Evolutionary conservation across 30 jellyfish, hydroid and myxozoan species (phyloP).

Genomic region (Calvadosia cruxmelitensis): DNA sequence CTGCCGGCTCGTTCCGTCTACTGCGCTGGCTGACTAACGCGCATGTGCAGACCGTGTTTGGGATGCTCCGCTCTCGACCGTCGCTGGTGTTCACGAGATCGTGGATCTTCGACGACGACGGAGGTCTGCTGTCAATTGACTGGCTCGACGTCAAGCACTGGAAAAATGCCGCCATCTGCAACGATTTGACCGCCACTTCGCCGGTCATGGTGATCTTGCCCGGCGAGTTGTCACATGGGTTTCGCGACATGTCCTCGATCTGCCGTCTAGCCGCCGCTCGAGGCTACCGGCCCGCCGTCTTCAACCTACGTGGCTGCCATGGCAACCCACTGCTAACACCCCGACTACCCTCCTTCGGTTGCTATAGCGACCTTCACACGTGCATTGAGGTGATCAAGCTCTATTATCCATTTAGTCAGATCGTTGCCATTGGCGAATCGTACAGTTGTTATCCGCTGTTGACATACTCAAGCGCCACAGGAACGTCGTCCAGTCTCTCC

Average conservation of each 20-base stretch:
- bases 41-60: background rate
- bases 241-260: background rate
- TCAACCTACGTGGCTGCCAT: background rate
- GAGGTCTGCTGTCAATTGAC: background rate
- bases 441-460: background rate
- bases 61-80: background rate
- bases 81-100: background rate
- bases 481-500: background rate
- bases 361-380: background rate
- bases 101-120: background rate
- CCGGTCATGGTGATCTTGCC: background rate
- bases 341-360: background rate
- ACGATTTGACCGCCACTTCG: background rate
- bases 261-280: background rate
- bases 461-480: background rate
- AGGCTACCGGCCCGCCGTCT: background rate
- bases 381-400: background rate
- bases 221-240: background rate
- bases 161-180: background rate
- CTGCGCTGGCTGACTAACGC: background rate
- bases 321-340: background rate
- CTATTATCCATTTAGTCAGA: background rate
- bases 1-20: background rate
- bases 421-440: background rate
- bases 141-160: background rate